phyloP scores from a whole-genome alignment of 2,888 invertebrate genomes.

The Agapostemon virescens region DNA sequence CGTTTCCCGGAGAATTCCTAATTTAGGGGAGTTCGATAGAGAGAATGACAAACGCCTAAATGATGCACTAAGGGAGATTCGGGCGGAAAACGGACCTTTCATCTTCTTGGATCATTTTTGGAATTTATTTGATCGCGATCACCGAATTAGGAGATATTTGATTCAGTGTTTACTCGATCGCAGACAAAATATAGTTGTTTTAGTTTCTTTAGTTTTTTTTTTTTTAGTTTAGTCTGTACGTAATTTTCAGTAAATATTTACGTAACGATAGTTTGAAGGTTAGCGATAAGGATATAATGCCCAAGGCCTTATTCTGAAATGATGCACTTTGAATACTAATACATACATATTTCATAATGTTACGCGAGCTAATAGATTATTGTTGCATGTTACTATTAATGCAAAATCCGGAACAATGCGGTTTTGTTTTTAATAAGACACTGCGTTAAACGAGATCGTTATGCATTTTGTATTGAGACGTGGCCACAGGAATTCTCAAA shows the following conservation, averaged over 20 bases:
- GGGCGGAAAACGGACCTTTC: constrained; percentile 14
- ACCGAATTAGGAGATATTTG: background rate
- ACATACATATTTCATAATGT: background rate
- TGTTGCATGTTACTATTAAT: background rate
- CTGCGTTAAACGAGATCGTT: background rate
- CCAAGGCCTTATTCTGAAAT: background rate
- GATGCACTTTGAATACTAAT: background rate
- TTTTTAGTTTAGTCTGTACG: no score
- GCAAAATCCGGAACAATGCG: background rate
- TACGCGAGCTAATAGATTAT: background rate
- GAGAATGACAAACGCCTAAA: constrained; percentile 19
- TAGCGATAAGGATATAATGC: background rate
- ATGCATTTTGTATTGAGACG: no score
- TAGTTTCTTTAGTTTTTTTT: background rate
- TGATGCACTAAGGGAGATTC: constrained; percentile 27
- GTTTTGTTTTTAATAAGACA: background rate
- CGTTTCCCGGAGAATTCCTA: background rate
- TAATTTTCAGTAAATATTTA: background rate
- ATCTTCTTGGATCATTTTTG: constrained; percentile 26
- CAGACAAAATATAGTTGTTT: background rate
- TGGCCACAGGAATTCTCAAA: no score
- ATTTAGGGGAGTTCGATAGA: background rate
- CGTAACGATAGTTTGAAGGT: background rate
- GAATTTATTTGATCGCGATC: background rate
- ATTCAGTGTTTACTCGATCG: background rate